Evolutionary conservation across 2,888 invertebrate genomes (phyloP), one percentile per base, ranked within the genome.

Genomic region (Pemphredon lugubris): DNA sequence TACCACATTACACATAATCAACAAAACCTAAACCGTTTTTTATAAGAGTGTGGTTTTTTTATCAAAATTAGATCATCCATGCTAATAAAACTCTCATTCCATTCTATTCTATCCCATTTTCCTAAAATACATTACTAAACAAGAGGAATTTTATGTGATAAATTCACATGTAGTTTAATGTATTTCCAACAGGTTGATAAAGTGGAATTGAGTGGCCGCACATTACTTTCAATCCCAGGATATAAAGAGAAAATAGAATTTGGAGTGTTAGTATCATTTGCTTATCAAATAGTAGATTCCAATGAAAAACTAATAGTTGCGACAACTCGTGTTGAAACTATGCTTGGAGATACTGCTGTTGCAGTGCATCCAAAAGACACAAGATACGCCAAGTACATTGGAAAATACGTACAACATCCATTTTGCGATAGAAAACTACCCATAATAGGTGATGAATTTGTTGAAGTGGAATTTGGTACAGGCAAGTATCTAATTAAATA

Each of bases 241-340:
- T 97, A 98, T 88, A 92, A 93, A n/a, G 92, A 94, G 34, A 95
- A 95, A 91, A 93, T 99, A 18, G 97, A 98, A 88, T 99, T 99
- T 88, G 99, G 99, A 1, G 95, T 97, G 26, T 91, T 99, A 9
- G 93, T 96, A 0, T 93, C 94, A 39, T 99, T 99, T 91, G 97
- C 97, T 0, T 99, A 99, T 90, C 94, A 94, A 87, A 91, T 95
- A 1, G 93, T 95, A 70, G 93, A 93, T 44, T 91, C 91, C 0
- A 92, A 92, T 23, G 97, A 97, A 50, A 97, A 96, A 90, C 92
- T 98, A 39, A 92, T 97, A 58, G 98, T 99, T 21, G 98, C 99
- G 0, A 99, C 99, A 0, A 99, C 99, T 0, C 95, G 99, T 84
- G 94, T 98, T 21, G 99, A 99, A 91, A 99, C 99, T 0, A 98